Evolutionary conservation across 2,888 invertebrate genomes (phyloP).

Genomic region (Sphaerophoria rueppellii): DNA sequence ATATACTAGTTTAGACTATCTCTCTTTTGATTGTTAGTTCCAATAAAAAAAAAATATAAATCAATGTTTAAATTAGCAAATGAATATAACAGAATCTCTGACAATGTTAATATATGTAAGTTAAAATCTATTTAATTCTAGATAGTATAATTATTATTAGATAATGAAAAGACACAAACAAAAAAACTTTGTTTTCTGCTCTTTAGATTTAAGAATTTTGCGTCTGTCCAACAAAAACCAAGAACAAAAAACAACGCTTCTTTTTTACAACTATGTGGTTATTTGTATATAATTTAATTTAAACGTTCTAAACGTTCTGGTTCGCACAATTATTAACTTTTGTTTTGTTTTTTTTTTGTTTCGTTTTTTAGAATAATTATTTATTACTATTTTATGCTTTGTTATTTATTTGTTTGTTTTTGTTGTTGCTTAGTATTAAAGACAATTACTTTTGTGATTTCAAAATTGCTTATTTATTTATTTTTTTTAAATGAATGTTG

Average conservation of each 20-base stretch:
- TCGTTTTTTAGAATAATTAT: conserved; percentile 1
- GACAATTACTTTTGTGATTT: conserved; percentile 61
- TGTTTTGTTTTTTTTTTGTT: conserved; percentile 40
- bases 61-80: conserved; percentile 43
- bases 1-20: conserved; percentile 44
- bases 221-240: conserved; percentile 24
- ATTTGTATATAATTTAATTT: conserved; percentile 13
- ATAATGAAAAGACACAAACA: conserved; percentile 64
- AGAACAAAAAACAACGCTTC: conserved; percentile 15
- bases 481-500: conserved; percentile 46
- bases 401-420: conserved; percentile 19
- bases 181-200: conserved; percentile 43
- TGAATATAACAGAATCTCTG: conserved; percentile 43
- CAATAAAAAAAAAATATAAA: conserved; percentile 33
- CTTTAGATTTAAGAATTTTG: conserved; percentile 49
- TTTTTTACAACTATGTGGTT: conserved; percentile 43
- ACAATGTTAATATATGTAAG: conserved; percentile 46
- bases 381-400: not conserved
- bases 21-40: conserved; percentile 70
- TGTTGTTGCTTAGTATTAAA: conserved; percentile 34
- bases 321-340: conserved; percentile 18
- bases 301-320: conserved; percentile 37
- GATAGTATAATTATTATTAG: conserved; percentile 63
- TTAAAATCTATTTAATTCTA: conserved; percentile 47
- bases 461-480: conserved; percentile 49